These are phyloP conservation scores for Neosilurus mollespiculum DNA, from an alignment of 2,797 vertebrate genomes.

Conservation along the genomic window DNA sequence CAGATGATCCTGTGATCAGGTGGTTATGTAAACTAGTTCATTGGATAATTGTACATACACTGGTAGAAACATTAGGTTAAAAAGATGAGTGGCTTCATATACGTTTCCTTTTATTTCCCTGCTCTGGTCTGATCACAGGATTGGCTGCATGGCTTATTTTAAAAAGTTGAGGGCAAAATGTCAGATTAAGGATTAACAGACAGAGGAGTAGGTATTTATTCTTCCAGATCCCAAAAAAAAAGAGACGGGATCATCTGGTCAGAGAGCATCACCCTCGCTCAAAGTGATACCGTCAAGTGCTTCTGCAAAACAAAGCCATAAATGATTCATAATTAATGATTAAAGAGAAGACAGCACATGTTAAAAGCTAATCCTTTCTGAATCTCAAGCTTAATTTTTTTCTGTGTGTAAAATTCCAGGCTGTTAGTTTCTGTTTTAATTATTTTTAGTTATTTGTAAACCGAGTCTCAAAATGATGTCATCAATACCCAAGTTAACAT, in stretches of 20 bases:
- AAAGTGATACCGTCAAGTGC: background rate
- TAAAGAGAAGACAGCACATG: background rate
- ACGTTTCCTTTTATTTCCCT: background rate
- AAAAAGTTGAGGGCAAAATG: background rate
- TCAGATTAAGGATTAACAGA: background rate
- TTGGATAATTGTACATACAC: background rate
- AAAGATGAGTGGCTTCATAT: background rate
- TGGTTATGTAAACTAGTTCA: background rate
- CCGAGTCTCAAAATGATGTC: too few relatives aligned
- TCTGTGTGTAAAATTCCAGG: too few relatives aligned
- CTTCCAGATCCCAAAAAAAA: background rate
- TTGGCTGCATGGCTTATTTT: background rate
- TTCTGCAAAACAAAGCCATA: background rate
- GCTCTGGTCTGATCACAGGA: background rate
- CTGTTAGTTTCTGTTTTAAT: too few relatives aligned
- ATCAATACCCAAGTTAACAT: too few relatives aligned
- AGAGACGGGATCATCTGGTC: background rate
- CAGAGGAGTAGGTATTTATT: background rate
- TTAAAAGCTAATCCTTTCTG: too few relatives aligned
- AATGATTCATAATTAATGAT: background rate
- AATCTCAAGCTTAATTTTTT: too few relatives aligned
- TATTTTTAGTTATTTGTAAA: too few relatives aligned
- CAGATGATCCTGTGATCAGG: background rate
- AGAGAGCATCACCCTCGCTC: background rate
- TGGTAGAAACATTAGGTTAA: background rate